phyloP scores from a whole-genome alignment of 2,113 vertebrate genomes.

The Istiophorus platypterus region DNA sequence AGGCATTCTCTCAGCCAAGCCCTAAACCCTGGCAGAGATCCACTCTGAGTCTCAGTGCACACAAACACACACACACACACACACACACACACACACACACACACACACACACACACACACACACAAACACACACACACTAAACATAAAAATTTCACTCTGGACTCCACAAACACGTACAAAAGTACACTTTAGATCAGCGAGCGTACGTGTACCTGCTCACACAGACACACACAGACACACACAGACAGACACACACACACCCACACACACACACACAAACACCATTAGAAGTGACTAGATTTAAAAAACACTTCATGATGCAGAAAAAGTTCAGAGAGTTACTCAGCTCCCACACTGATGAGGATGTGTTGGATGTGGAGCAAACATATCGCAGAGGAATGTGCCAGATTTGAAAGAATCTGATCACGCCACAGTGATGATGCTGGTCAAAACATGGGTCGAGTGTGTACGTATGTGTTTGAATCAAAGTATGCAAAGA shows the following conservation, averaged over 20 bases:
- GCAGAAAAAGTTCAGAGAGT: constrained; percentile 55
- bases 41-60: constrained; percentile 52
- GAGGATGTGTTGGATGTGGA: constrained; percentile 55
- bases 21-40: constrained; percentile 81
- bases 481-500: constrained; percentile 16
- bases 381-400: constrained; percentile 66
- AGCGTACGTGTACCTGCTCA: constrained; percentile 9
- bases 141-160: too few relatives aligned
- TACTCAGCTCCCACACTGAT: constrained; percentile 66
- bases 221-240: not conserved
- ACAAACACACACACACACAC: constrained; percentile 16
- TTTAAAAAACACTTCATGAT: constrained; percentile 14
- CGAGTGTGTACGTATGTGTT: not conserved
- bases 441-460: not conserved
- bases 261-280: not conserved
- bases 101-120: too few relatives aligned
- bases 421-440: not conserved
- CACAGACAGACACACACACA: not conserved
- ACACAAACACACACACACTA: too few relatives aligned
- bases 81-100: too few relatives aligned
- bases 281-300: constrained; percentile 11
- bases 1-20: constrained; percentile 85
- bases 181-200: constrained; percentile 24
- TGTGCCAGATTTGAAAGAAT: constrained; percentile 72
- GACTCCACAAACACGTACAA: constrained; percentile 52